These are phyloP conservation scores for Agapornis canus DNA, from an alignment of 2,797 vertebrate genomes.

Conservation along the genomic window DNA sequence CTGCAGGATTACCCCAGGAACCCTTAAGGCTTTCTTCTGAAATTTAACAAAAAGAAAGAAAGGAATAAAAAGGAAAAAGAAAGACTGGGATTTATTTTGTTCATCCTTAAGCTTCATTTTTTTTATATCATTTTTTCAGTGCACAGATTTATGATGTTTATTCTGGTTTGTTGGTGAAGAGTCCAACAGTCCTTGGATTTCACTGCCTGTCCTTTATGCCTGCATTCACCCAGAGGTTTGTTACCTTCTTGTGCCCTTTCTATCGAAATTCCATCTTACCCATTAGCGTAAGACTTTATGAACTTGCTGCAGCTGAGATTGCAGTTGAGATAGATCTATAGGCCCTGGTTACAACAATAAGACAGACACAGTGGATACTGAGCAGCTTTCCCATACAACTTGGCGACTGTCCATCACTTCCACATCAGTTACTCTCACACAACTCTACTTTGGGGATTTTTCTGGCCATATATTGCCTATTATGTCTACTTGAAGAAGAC, in stretches of 20 bases:
- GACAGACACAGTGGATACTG: neutral
- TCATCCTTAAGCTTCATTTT: neutral
- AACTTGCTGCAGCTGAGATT: neutral
- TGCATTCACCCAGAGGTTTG: neutral
- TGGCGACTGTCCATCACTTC: neutral
- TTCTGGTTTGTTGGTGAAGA: neutral
- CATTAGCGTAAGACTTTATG: neutral
- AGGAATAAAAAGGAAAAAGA: neutral
- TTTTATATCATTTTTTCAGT: neutral
- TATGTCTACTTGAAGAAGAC: neutral
- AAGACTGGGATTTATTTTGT: neutral
- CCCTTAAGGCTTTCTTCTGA: neutral
- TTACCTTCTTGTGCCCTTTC: neutral
- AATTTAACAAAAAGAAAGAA: neutral
- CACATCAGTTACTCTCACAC: neutral
- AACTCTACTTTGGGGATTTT: neutral
- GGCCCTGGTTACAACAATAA: rapidly evolving
- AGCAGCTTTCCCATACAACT: neutral
- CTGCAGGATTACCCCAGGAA: neutral
- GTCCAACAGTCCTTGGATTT: neutral
- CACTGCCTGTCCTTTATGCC: neutral
- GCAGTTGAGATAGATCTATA: neutral
- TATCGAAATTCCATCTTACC: neutral
- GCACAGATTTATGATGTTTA: neutral
- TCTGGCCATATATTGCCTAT: neutral